Evolutionary conservation across 92 coral and sea anemone species (phyloP).

Genomic region (Zoanthus sansibaricus): DNA sequence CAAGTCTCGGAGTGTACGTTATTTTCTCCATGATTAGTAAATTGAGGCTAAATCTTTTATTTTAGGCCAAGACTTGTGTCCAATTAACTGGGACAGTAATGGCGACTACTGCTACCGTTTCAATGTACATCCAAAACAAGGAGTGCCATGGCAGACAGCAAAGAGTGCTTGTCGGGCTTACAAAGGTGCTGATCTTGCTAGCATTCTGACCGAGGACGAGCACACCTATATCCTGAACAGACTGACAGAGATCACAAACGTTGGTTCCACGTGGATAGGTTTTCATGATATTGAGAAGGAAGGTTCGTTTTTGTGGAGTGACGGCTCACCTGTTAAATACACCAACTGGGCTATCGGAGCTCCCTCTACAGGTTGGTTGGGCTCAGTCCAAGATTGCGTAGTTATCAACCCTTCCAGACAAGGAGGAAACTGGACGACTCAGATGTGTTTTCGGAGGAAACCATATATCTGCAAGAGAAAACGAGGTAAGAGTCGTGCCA

Average conservation of each 20-base stretch:
- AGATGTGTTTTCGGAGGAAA: conserved; percentile 49
- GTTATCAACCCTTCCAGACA: conserved; percentile 48
- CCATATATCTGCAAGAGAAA: conserved; percentile 81
- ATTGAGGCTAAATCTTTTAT: background rate
- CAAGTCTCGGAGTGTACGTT: too few relatives aligned
- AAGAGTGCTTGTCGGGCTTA: conserved; percentile 70
- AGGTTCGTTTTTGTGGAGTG: conserved; percentile 84
- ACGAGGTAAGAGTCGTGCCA: conserved; percentile 68
- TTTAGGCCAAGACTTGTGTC: conserved; percentile 88
- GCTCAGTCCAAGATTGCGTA: conserved; percentile 52
- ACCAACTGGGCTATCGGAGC: conserved; percentile 74
- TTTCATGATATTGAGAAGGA: conserved; percentile 79
- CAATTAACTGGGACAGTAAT: conserved; percentile 81
- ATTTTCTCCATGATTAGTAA: background rate
- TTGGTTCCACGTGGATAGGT: conserved; percentile 82
- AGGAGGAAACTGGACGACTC: conserved; percentile 90
- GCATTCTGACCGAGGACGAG: conserved; percentile 73
- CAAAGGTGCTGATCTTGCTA: conserved; percentile 73
- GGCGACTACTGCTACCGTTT: conserved; percentile 91
- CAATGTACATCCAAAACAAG: conserved; percentile 76
- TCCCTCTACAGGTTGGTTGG: conserved; percentile 52
- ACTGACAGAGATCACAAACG: conserved; percentile 65
- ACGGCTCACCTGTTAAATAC: conserved; percentile 67
- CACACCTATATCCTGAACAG: conserved; percentile 66
- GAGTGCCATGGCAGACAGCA: conserved; percentile 74